A percentile compares a stretch with the other conserved stretches of the same genome.
Evolutionary conservation across 2,797 vertebrate species (phyloP).

Genomic region (Rhinoraja longicauda): DNA sequence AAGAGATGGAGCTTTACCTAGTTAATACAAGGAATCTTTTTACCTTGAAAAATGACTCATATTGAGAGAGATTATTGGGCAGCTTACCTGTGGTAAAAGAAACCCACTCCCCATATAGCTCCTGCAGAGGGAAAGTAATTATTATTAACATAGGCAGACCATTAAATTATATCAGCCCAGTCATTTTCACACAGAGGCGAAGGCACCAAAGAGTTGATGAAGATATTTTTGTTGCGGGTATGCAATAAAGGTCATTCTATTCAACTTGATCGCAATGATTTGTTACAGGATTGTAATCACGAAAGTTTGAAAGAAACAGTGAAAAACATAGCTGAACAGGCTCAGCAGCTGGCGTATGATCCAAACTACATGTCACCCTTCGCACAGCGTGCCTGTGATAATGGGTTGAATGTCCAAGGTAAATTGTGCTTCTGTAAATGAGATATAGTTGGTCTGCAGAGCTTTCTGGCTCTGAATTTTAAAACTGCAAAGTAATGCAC

Average conservation of each 20-base stretch:
- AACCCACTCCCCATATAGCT: not conserved
- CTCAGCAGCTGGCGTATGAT: slow-evolving; percentile 37
- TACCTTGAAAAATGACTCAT: not conserved
- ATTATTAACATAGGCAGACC: not conserved
- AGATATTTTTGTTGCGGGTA: not conserved
- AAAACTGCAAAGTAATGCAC: not conserved
- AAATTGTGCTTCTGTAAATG: not conserved
- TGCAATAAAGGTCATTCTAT: not conserved
- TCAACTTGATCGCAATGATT: not conserved
- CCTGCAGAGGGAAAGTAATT: not conserved
- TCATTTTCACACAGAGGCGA: not conserved
- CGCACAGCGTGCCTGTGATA: slow-evolving; percentile 33
- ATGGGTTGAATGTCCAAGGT: slow-evolving; percentile 37
- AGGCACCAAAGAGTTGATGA: not conserved
- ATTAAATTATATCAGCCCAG: not conserved
- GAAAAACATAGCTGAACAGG: slow-evolving; percentile 23
- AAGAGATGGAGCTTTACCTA: not conserved
- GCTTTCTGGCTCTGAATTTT: not conserved
- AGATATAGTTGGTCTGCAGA: not conserved
- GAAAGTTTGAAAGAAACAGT: slow-evolving; percentile 17
- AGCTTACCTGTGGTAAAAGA: too few species aligned
- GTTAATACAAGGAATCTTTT: not conserved
- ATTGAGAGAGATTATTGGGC: not conserved
- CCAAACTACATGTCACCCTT: slow-evolving; percentile 40
- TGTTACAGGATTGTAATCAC: slow-evolving; percentile 29